These are phyloP conservation scores for Lamellibrachia luymesi DNA, from an alignment of 1,140 invertebrate genomes.

Conservation along the genomic window DNA sequence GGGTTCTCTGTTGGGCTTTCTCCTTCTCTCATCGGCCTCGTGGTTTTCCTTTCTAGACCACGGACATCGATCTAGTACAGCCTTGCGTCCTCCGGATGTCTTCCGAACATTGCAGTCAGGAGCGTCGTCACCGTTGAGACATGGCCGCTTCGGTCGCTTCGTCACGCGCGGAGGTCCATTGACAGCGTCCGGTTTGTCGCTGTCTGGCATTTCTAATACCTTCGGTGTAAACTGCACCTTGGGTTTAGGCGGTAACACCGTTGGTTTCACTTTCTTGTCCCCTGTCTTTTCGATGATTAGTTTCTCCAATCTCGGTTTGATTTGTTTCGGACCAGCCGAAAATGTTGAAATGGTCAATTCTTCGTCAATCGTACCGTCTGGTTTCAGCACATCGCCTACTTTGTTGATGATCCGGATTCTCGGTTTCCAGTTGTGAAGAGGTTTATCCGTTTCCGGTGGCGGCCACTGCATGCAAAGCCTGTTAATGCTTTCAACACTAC, in stretches of 20 bases:
- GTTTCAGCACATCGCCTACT: neutral
- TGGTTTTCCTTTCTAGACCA: neutral
- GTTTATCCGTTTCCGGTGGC: neutral
- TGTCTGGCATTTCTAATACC: neutral
- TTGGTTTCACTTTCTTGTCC: neutral
- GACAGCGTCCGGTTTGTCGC: neutral
- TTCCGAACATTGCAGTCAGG: neutral
- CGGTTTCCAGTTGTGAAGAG: neutral
- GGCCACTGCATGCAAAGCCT: neutral
- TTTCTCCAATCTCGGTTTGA: neutral
- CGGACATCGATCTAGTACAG: neutral
- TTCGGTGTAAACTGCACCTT: neutral
- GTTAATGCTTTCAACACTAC: neutral
- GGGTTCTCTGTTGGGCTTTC: neutral
- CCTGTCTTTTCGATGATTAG: neutral
- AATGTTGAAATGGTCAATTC: neutral
- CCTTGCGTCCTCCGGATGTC: neutral
- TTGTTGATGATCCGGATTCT: neutral
- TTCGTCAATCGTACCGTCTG: neutral
- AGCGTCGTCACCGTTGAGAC: neutral
- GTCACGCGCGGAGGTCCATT: neutral
- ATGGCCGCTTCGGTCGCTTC: neutral
- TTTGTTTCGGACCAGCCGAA: neutral
- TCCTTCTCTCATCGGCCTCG: neutral
- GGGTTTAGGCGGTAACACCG: neutral